Evolutionary conservation across 2,888 invertebrate genomes (phyloP).

Genomic region (Lithosia quadra): DNA sequence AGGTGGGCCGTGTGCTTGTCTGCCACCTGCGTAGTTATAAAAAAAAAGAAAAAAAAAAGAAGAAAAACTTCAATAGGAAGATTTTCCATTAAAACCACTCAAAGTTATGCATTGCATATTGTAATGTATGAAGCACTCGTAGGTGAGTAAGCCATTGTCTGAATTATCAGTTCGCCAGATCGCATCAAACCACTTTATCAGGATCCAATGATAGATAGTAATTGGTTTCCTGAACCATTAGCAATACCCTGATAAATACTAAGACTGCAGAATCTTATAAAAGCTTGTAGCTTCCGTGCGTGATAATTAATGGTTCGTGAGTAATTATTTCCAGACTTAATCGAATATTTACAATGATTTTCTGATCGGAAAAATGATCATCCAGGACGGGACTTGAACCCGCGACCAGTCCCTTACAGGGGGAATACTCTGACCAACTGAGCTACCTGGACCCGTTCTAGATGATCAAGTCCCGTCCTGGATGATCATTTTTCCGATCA

Average conservation of each 20-base stretch:
- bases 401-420: too few species aligned
- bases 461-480: too few species aligned
- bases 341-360: too few species aligned
- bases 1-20: too few species aligned
- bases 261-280: not conserved
- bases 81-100: not conserved
- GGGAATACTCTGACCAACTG: too few species aligned
- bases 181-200: conserved; percentile 19
- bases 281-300: not conserved
- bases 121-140: conserved; percentile 13
- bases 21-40: too few species aligned
- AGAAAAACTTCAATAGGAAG: too few species aligned
- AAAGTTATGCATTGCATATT: not conserved
- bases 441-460: too few species aligned
- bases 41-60: too few species aligned
- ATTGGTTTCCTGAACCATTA: conserved; percentile 2
- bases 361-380: too few species aligned
- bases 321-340: not conserved
- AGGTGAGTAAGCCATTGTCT: conserved; percentile 38
- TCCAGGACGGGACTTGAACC: too few species aligned
- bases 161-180: conserved; percentile 26
- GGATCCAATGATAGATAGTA: not conserved
- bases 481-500: too few species aligned
- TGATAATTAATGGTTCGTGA: not conserved
- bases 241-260: not conserved